phyloP scores from a whole-genome alignment of 64 coral and sea anemone species.

The Catalaphyllia jardinei region DNA sequence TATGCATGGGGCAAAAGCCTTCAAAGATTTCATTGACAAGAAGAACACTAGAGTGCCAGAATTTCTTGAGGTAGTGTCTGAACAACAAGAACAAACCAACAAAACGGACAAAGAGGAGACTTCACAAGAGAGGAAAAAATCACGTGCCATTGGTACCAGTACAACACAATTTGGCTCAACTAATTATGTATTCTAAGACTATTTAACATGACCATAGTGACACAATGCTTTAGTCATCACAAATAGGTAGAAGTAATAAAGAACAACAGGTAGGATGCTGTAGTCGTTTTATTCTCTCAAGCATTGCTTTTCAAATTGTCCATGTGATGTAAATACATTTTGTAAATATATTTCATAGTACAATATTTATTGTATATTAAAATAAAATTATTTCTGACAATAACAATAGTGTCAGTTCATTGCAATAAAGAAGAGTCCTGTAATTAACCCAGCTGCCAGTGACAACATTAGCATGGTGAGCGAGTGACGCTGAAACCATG shows the following conservation, averaged over 20 bases:
- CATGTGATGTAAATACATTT: slow-evolving; percentile 22
- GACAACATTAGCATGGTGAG: slow-evolving; percentile 56
- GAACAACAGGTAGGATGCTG: neutral
- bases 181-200: slow-evolving; percentile 14
- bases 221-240: neutral
- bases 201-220: neutral
- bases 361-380: slow-evolving; percentile 28
- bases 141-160: slow-evolving; percentile 15
- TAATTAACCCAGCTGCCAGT: slow-evolving; percentile 54
- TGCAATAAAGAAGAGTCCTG: slow-evolving; percentile 79
- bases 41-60: slow-evolving; percentile 88
- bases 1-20: slow-evolving; percentile 91
- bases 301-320: neutral
- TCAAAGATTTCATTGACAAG: slow-evolving; percentile 93
- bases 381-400: neutral
- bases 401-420: slow-evolving; percentile 39
- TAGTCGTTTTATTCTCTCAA: neutral
- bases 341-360: slow-evolving; percentile 29
- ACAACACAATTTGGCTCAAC: slow-evolving; percentile 38
- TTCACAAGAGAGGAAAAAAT: slow-evolving; percentile 45
- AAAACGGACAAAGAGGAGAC: slow-evolving; percentile 49
- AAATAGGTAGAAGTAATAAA: neutral
- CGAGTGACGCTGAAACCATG: slow-evolving; percentile 64
- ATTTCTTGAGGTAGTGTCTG: slow-evolving; percentile 77
- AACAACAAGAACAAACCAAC: slow-evolving; percentile 51